Conservation (phyloP, 1,140 invertebrate species). For the Palaemon carinicauda region DNA sequence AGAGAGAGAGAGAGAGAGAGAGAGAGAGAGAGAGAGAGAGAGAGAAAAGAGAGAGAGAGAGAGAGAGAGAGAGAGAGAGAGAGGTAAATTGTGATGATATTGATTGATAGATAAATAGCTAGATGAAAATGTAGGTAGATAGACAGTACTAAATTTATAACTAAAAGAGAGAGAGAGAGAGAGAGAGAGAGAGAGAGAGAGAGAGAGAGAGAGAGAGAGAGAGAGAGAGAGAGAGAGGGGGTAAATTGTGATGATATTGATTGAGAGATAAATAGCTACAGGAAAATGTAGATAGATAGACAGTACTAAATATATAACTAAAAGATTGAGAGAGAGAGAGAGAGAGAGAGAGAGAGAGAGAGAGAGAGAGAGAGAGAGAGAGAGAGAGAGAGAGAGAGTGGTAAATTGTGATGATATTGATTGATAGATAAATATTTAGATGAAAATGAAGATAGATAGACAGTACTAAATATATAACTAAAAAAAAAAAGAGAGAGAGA, state of each 20-base stretch:
- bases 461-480: no score
- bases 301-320: no score
- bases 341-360: not conserved
- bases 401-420: no score
- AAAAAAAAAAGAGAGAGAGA: no score
- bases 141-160: no score
- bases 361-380: not conserved
- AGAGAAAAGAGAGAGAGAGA: no score
- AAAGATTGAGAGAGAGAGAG: not conserved
- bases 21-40: no score
- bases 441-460: not conserved
- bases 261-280: not conserved
- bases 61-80: no score
- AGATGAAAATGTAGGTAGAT: not conserved
- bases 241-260: not conserved
- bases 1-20: no score
- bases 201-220: not conserved
- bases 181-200: not conserved
- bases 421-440: not conserved
- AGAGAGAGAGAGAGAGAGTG: no score
- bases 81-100: no score
- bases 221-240: not conserved
- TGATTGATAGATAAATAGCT: no score
- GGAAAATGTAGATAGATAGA: not conserved
- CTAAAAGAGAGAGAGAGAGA: not conserved